Evolutionary conservation across 2,797 vertebrate genomes (phyloP), one percentile per base, ranked within the genome.

Genomic region (Limnodromus scolopaceus): DNA sequence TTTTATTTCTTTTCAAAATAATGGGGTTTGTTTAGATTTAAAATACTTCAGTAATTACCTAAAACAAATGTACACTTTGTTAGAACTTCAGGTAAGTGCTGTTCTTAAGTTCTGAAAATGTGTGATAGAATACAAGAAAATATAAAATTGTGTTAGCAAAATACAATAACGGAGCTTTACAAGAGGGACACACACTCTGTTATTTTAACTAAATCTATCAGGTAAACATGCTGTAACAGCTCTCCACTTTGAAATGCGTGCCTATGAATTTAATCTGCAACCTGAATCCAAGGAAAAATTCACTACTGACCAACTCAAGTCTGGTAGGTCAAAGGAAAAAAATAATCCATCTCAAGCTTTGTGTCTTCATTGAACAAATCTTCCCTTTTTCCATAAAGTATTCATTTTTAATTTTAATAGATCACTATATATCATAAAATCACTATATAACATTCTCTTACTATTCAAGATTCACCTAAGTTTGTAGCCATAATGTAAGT

Each of bases 1-100:
- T 98, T 98, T 98, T 98, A 98, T 98, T 98, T 96, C 4, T 97
- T 92, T 97, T 97, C 96, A 98, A 98, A 98, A 97, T 97, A 97
- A 97, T 78, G 83, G 36, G 53, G 39, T 89, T 97, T 91, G 24
- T 85, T 96, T 95, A 95, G 85, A 95, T 93, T 97, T 96, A 98
- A 97, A 97, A 97, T 96, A 97, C 60, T 96, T 43, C 72, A 96
- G 69, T 92, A 97, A 92, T 95, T 92, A 84, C 48, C 80, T 96
- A 97, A 96, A 97, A 88, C 93, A 98, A 94, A 57, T 91, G 87
- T 95, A 90, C 84, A 91, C 48, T 96, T 89, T 76, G 64, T 95
- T 96, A 96, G 96, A 94, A 93, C 96, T 94, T 97, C 87, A 84
- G 93, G 38, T 39, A 96, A 77, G 78, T 95, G 86, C 84, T 46